phyloP scores from a whole-genome alignment of 2,888 invertebrate genomes.

The Protodeltote pygarga region DNA sequence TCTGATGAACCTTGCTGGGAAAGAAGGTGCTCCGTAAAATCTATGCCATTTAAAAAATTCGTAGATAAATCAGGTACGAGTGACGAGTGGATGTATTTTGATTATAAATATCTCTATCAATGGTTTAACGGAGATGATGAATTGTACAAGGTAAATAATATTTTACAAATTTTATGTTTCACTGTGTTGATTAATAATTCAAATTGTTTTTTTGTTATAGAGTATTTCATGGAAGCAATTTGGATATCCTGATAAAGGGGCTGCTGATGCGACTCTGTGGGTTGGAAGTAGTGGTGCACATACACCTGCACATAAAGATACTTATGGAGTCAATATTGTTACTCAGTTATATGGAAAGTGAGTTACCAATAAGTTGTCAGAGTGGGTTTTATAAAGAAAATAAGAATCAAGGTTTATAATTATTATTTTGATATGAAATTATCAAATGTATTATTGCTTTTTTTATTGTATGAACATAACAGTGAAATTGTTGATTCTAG shows the following conservation, averaged over 20 bases:
- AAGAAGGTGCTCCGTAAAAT: slow-evolving; percentile 86
- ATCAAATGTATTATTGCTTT: neutral
- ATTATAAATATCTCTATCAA: slow-evolving; percentile 93
- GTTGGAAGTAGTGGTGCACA: slow-evolving; percentile 95
- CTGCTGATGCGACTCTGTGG: slow-evolving; percentile 94
- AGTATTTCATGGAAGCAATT: slow-evolving; percentile 88
- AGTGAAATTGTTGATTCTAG: slow-evolving; percentile 74
- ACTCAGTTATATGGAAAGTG: slow-evolving; percentile 95
- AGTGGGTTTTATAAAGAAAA: neutral
- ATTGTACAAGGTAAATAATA: slow-evolving; percentile 85
- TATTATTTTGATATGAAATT: no score
- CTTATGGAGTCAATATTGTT: slow-evolving; percentile 97
- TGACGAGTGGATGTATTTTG: slow-evolving; percentile 92
- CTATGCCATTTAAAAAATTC: slow-evolving; percentile 89
- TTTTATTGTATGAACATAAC: neutral
- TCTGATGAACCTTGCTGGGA: slow-evolving; percentile 93
- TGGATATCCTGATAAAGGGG: slow-evolving; percentile 90
- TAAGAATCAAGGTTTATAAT: neutral
- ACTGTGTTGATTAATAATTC: neutral
- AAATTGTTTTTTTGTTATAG: slow-evolving; percentile 44
- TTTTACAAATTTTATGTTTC: neutral
- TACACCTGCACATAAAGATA: slow-evolving; percentile 97
- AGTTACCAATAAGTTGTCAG: slow-evolving; percentile 26
- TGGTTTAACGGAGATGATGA: slow-evolving; percentile 88
- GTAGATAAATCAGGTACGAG: slow-evolving; percentile 67